These are phyloP conservation scores for Teleopsis dalmanni DNA, from an alignment of 1,140 invertebrate genomes.

Conservation along the genomic window DNA sequence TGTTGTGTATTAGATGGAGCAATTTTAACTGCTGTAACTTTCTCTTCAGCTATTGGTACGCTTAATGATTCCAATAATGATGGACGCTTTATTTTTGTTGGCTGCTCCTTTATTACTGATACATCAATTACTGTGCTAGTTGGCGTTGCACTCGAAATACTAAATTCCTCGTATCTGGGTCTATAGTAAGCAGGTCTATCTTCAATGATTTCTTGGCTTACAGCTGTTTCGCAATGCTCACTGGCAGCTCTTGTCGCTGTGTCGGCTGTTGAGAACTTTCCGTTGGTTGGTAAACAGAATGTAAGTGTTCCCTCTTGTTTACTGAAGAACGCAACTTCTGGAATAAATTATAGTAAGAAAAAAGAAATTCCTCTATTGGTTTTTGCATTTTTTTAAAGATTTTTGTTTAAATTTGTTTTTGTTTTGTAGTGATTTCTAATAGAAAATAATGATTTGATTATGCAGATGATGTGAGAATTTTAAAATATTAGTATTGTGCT, in stretches of 20 bases:
- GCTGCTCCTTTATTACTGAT: too few species aligned
- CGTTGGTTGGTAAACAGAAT: constrained; percentile 11
- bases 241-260: neutral
- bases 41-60: too few species aligned
- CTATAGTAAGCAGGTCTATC: constrained; percentile 7
- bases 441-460: neutral
- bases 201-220: neutral
- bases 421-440: neutral
- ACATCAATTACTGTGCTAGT: too few species aligned
- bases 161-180: constrained; percentile 4
- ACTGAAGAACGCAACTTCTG: constrained; percentile 40
- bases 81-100: too few species aligned
- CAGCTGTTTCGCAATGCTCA: neutral
- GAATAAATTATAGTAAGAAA: constrained; percentile 33
- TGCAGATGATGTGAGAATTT: too few species aligned
- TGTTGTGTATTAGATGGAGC: too few species aligned
- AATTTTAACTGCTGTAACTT: too few species aligned
- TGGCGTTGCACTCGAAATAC: too few species aligned
- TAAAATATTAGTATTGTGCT: too few species aligned
- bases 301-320: constrained; percentile 28
- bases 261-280: constrained; percentile 2
- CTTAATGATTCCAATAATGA: too few species aligned
- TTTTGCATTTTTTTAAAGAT: constrained; percentile 5
- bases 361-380: constrained; percentile 21
- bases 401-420: constrained; percentile 4